phyloP scores from a whole-genome alignment of 2,888 invertebrate species.

The Drosophila quinaria region DNA sequence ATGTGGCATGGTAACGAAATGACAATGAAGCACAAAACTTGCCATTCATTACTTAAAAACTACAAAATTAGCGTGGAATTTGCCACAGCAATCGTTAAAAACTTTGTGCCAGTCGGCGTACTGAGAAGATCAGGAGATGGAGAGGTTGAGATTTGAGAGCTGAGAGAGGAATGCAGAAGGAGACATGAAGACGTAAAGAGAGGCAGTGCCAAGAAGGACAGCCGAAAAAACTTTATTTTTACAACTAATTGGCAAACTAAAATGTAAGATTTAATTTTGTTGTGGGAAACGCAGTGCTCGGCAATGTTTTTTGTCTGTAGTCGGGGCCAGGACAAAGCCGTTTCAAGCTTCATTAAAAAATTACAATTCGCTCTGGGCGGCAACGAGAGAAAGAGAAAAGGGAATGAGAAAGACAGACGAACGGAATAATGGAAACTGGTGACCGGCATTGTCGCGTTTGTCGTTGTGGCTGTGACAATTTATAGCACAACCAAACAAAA shows the following conservation, averaged over 20 bases:
- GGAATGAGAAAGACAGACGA: too few species aligned
- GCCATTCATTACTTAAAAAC: conserved; percentile 80
- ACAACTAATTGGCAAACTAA: conserved; percentile 83
- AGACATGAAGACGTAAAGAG: background rate
- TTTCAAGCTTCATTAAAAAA: conserved; percentile 80
- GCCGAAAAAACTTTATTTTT: conserved; percentile 78
- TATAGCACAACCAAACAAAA: conserved; percentile 59
- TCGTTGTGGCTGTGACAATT: conserved; percentile 53
- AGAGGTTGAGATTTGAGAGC: background rate
- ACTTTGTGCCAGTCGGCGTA: conserved; percentile 49
- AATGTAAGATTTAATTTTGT: conserved; percentile 82
- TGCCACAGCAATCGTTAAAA: conserved; percentile 72
- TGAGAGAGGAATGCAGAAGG: background rate
- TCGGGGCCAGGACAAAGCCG: conserved; percentile 62
- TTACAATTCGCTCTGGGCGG: conserved; percentile 66
- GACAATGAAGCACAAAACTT: conserved; percentile 76
- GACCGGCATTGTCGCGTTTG: conserved; percentile 40
- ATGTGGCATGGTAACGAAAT: conserved; percentile 54
- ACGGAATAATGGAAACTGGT: conserved; percentile 9
- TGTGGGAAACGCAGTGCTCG: conserved; percentile 45
- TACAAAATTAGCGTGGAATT: conserved; percentile 77
- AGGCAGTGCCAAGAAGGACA: conserved; percentile 14
- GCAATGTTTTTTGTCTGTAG: conserved; percentile 29
- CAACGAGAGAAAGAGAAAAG: conserved; percentile 23
- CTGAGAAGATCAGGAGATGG: background rate